Base-by-base conservation (phyloP, 2,888 invertebrate genomes). In the Marronus borbonicus region DNA sequence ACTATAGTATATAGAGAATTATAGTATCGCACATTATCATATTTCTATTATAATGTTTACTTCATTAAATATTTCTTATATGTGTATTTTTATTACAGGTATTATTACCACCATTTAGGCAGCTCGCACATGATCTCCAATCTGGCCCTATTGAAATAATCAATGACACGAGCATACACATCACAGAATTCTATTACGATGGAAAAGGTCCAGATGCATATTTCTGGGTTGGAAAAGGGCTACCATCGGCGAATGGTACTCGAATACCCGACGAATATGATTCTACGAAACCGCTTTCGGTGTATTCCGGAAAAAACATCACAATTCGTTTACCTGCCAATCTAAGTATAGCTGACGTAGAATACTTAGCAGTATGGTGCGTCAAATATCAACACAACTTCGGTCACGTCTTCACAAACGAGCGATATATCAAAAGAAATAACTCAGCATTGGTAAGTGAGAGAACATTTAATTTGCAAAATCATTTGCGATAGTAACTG, bases 321-420 rank as follows among this genome's bases (percentile, higher is more conserved):
- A 80, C 77, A 5, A 78, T 83, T 14, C 49, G 60, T 31, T 58
- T 84, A 12, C 84, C 84, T 1, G 31, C 76, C 14, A 65, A 64
- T 50, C 14, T 81, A 7, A 83, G 82, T 1, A 75, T 82, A 5
- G 14, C 79, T n/a, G 77, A 83, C 39, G 76, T 83, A 14, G 82
- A 84, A 58, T 83, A 81, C 75, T 77, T 84, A 28, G 80, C 81
- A 3, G 70, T 84, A 52, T 84, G 83, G 83, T 81, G 81, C 50
- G 60, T 75, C 2, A 62, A 60, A 49, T 77, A 69, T 44, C 66
- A 72, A 62, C 75, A 78, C 28, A 81, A 65, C 49, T 80, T 79
- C 17, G 80, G 81, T 28, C 68, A 75, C 68, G 78, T 78, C 49
- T 76, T 78, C 8, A 78, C 62, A 39, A 76, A 76, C 12, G 78